Evolutionary conservation across 2,888 invertebrate species (phyloP), one percentile per base, ranked within the genome.

Genomic region (Smittia sp.): DNA sequence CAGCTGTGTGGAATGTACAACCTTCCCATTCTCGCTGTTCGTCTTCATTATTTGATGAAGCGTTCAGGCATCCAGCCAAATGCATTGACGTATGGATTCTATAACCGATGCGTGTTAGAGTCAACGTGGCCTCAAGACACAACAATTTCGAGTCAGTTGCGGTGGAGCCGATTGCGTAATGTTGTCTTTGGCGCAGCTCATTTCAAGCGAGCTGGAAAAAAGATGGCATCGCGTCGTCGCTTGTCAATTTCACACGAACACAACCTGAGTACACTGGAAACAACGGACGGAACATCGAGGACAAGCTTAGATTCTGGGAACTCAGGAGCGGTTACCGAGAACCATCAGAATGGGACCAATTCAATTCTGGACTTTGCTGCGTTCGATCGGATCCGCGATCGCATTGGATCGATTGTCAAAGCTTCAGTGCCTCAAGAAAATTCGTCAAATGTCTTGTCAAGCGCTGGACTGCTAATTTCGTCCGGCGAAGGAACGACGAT

Each of bases 1-100:
- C 97, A 98, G 82, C 85, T 99, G 24, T 99, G 98, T 83, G 97
- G 98, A 4, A 90, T 93, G 76, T 94, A 97, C 80, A 93, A 94
- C 74, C 88, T 95, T 79, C 98, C 99, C 0, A 91, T 96, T 74
- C 83, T 99, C 78, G 98, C 99, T 1, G 97, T 98, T 0, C 94
- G 96, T 79, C 84, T 94, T 66, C 84, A 94, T 77, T 91, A 94
- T 79, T 87, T 94, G 62, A 96, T 97, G 96, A 96, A 96, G 81
- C 88, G 93, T 20, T 91, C 91, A 46, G 96, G 96, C 0, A 87
- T 99, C 46, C 94, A 95, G 79, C 97, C 98, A 0, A 99, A 99
- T 81, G 99, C 99, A 9, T 89, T 99, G 70, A 99, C 99, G 0
- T 99, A 99, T 79, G 98, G 98, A 9, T 87, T 89, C 77, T 89